Conservation (phyloP, 2,113 vertebrate genomes). For the Macaca nemestrina region DNA sequence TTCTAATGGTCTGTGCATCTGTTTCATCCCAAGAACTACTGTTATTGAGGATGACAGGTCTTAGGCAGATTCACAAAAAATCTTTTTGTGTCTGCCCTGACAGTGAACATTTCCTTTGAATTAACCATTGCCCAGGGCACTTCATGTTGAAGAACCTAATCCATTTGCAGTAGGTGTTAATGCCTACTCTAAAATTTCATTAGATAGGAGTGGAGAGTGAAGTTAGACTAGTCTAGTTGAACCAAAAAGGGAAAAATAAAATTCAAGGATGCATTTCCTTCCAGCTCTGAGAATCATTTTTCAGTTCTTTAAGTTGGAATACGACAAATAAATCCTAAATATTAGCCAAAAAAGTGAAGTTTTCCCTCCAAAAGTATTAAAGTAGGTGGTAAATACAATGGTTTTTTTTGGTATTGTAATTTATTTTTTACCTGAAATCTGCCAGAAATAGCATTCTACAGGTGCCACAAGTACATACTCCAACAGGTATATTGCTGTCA, state of each 20-base stretch:
- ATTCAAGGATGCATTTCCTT: neutral
- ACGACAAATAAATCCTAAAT: neutral
- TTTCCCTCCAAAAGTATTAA: neutral
- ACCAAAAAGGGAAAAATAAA: neutral
- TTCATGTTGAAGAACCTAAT: neutral
- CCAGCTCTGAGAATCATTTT: neutral
- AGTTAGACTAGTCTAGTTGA: neutral
- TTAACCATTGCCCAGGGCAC: neutral
- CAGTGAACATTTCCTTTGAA: neutral
- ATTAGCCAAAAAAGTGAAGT: neutral
- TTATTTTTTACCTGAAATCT: neutral
- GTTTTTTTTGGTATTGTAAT: neutral
- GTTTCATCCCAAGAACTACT: neutral
- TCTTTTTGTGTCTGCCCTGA: neutral
- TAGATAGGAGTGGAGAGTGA: neutral
- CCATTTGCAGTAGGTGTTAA: neutral
- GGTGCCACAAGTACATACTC: neutral
- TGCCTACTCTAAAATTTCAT: constrained; percentile 7
- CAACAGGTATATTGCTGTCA: too few relatives aligned
- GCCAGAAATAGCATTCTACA: neutral
- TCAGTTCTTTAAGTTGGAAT: neutral
- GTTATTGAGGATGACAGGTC: neutral
- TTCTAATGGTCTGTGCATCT: neutral
- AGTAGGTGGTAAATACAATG: neutral
- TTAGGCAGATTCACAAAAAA: neutral